Evolutionary conservation across 2,888 invertebrate genomes (phyloP), one percentile per base, ranked within the genome.

Genomic region (Vanessa cardui): DNA sequence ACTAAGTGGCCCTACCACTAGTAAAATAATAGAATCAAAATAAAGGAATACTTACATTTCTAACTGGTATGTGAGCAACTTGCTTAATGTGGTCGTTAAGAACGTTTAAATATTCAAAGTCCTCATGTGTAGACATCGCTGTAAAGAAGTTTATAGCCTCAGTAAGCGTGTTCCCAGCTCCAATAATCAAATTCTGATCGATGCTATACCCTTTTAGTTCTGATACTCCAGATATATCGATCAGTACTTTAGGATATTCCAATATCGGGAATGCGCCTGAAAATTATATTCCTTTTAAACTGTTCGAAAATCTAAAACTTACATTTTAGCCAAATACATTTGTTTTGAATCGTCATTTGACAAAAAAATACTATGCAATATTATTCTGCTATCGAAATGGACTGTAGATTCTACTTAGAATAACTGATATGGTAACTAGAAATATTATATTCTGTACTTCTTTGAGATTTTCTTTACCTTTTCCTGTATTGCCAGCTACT

Each of bases 401-500:
- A 3, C 2, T 26, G 26, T 26, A 26, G 4, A 4, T 26, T 26
- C 26, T 26, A 26, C 26, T 26, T 26, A 26, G 4, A 26, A 2
- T 26, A 26, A 26, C 26, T 26, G 26, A 26, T 4, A 26, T 3
- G 26, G 26, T 26, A 26, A 26, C 26, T 3, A 39, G 39, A 4
- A 39, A 3, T 39, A 12, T 12, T 39, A 1, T 9, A 9, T 12
- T 3, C 4, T 33, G 8, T 39, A 4, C 12, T 12, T 4, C 39
- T 39, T 39, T 39, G 3, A 39, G 4, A 0, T 33, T 3, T 8
- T 8, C 1, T 44, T 61, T 83, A 96, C 97, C 97, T 84, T 94
- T 95, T 4, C 95, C 96, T 1, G 97, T 97, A 78, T 97, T 96
- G 18, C 97, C 97, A 31, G 95, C 95, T 0, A 96, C 94, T 12